phyloP scores from a whole-genome alignment of 23 tunicate species.

The Halocynthia roretzi region DNA sequence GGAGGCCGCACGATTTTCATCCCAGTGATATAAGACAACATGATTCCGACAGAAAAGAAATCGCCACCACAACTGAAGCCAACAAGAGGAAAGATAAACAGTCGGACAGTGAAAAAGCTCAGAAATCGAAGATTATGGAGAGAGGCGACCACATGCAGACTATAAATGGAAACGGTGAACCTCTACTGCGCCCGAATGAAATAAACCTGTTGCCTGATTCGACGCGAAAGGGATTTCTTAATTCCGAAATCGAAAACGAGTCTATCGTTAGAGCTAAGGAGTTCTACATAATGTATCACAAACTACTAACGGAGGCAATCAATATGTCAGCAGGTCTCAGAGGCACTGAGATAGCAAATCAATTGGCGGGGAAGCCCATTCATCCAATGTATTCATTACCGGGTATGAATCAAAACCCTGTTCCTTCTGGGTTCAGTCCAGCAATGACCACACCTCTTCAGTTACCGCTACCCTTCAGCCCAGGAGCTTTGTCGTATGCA shows the following conservation, averaged over 20 bases:
- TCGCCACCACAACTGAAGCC: too few species aligned
- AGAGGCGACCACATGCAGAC: too few species aligned
- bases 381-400: background rate
- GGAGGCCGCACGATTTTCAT: too few species aligned
- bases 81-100: too few species aligned
- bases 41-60: too few species aligned
- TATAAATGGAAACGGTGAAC: too few species aligned
- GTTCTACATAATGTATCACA: conserved; percentile 9
- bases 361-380: background rate
- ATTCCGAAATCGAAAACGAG: background rate
- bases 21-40: too few species aligned
- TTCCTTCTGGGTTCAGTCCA: background rate
- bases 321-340: background rate
- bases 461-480: background rate
- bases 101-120: too few species aligned
- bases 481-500: background rate
- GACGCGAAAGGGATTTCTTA: too few species aligned
- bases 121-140: too few species aligned
- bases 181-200: too few species aligned
- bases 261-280: background rate
- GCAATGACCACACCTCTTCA: background rate
- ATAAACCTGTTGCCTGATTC: too few species aligned
- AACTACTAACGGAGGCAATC: conserved; percentile 16
- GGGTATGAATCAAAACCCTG: background rate
- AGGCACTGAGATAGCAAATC: conserved; percentile 1